These are phyloP conservation scores for Clarias macrocephalus DNA, from an alignment of 2,113 vertebrate species.

Conservation along the genomic window DNA sequence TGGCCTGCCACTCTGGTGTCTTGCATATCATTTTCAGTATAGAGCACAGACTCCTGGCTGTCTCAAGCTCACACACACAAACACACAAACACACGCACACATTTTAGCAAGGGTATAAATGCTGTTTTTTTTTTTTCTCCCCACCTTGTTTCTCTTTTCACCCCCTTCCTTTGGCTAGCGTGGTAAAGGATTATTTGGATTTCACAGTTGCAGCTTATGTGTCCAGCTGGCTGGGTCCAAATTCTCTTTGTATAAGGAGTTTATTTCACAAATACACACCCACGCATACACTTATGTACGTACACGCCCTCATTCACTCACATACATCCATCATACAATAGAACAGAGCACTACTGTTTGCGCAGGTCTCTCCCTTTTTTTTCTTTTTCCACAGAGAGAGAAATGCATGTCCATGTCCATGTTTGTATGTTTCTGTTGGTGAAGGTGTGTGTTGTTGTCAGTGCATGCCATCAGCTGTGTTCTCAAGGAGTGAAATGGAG, in stretches of 20 bases:
- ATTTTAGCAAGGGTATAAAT: conserved; percentile 29
- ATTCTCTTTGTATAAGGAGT: conserved; percentile 70
- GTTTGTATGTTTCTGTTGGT: conserved; percentile 36
- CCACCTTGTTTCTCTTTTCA: conserved; percentile 30
- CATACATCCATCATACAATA: not conserved
- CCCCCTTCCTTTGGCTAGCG: conserved; percentile 59
- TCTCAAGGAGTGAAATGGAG: conserved; percentile 48
- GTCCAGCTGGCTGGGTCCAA: conserved; percentile 71
- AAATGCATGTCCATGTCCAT: not conserved
- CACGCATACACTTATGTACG: conserved; percentile 21
- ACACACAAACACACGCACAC: conserved; percentile 25
- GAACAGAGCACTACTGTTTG: conserved; percentile 21
- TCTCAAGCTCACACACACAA: conserved; percentile 48
- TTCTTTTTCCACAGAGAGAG: conserved; percentile 38
- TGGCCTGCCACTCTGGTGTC: conserved; percentile 62
- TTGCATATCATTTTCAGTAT: conserved; percentile 65
- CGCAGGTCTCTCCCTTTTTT: not conserved
- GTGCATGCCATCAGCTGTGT: conserved; percentile 39
- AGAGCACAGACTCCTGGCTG: conserved; percentile 60
- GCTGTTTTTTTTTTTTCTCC: not conserved
- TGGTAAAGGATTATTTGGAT: conserved; percentile 78
- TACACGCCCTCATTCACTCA: not conserved
- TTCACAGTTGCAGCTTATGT: conserved; percentile 75
- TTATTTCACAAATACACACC: conserved; percentile 46
- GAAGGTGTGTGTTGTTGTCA: conserved; percentile 7